A percentile compares a stretch with the other conserved stretches of the same genome.
phyloP scores from a whole-genome alignment of 2,797 vertebrate species.

The Pseudopleuronectes americanus region DNA sequence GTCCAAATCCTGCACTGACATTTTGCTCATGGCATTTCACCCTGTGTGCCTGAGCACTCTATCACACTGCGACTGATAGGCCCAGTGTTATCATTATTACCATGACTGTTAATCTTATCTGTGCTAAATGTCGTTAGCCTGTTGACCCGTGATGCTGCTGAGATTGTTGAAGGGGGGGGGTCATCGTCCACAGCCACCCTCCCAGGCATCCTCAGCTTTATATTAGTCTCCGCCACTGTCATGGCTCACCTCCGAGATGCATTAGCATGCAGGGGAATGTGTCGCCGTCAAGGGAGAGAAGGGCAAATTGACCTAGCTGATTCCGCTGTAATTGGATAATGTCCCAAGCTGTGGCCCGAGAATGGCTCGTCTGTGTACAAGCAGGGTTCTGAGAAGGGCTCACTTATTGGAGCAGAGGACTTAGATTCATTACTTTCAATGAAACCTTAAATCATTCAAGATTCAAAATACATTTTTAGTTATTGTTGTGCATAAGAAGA shows the following conservation, averaged over 20 bases:
- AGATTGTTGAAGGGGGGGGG: conserved; percentile 53
- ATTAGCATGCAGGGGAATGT: conserved; percentile 77
- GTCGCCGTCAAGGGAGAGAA: conserved; percentile 66
- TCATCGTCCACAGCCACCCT: conserved; percentile 48
- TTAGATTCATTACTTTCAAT: conserved; percentile 36
- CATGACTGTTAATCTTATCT: conserved; percentile 66
- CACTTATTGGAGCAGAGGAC: conserved; percentile 44
- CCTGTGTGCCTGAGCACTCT: conserved; percentile 60
- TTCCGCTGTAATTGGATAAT: conserved; percentile 80
- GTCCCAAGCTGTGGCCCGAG: conserved; percentile 66
- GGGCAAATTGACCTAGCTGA: conserved; percentile 78
- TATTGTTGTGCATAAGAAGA: not conserved
- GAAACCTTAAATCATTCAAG: not conserved
- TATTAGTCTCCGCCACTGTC: conserved; percentile 60
- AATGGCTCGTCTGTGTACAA: conserved; percentile 59
- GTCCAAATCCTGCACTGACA: conserved; percentile 76
- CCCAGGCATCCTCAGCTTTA: conserved; percentile 47
- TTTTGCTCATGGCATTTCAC: conserved; percentile 78
- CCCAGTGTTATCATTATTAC: conserved; percentile 67
- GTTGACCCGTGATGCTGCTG: conserved; percentile 60
- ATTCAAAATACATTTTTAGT: conserved; percentile 1
- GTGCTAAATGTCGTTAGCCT: conserved; percentile 67
- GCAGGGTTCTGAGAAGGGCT: conserved; percentile 40
- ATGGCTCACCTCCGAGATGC: conserved; percentile 55
- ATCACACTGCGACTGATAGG: conserved; percentile 64